Conservation (phyloP, 2,797 vertebrate species). For the Sebastes variabilis region DNA sequence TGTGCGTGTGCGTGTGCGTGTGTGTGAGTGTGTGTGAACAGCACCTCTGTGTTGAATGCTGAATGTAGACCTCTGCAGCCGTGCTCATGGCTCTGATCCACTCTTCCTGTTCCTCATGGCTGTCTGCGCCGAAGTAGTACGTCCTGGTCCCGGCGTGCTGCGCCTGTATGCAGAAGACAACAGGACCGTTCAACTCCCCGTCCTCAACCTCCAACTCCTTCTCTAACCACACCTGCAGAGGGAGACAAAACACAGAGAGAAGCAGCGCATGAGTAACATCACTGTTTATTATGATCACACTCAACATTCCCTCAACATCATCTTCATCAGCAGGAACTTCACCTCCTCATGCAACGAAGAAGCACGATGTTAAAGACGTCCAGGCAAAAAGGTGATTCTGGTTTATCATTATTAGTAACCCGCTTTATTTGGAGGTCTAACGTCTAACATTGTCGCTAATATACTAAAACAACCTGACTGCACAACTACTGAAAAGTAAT, state of each 20-base stretch:
- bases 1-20: no score
- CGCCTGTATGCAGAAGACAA: slow-evolving; percentile 91
- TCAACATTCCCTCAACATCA: not conserved
- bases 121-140: slow-evolving; percentile 94
- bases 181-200: slow-evolving; percentile 74
- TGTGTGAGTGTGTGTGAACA: not conserved
- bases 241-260: slow-evolving; percentile 25
- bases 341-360: slow-evolving; percentile 2
- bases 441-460: not conserved
- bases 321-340: not conserved
- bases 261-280: not conserved
- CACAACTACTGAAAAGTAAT: not conserved
- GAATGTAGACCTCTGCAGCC: slow-evolving; percentile 87
- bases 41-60: slow-evolving; percentile 81
- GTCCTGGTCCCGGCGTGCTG: slow-evolving; percentile 93
- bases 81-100: slow-evolving; percentile 93
- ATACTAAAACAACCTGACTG: no score
- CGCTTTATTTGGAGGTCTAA: not conserved
- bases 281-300: not conserved
- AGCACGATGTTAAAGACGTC: not conserved
- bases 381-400: not conserved
- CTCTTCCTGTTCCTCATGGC: slow-evolving; percentile 89
- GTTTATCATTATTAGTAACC: not conserved
- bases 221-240: slow-evolving; percentile 75
- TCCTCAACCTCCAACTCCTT: slow-evolving; percentile 50